phyloP scores from a whole-genome alignment of 2,797 vertebrate species.

The Hirundo rustica region DNA sequence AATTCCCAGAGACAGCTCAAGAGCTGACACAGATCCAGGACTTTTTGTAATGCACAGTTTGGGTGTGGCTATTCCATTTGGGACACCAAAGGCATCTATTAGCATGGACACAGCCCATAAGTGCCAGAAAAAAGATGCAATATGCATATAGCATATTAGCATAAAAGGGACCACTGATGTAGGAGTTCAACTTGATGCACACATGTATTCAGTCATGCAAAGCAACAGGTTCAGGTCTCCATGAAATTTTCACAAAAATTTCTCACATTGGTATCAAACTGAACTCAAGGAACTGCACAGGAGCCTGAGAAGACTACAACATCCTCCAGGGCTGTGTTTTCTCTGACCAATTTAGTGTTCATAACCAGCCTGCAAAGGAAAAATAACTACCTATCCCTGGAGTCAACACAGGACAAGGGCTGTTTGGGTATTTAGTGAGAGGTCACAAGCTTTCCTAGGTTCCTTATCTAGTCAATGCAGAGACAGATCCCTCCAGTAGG shows the following conservation, averaged over 20 bases:
- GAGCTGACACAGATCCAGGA: neutral
- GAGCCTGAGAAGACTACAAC: neutral
- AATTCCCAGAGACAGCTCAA: neutral
- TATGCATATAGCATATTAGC: neutral
- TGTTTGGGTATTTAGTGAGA: neutral
- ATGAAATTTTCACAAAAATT: neutral
- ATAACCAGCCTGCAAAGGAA: neutral
- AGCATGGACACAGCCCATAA: neutral
- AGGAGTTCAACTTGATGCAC: neutral
- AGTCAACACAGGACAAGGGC: neutral
- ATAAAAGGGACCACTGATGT: neutral
- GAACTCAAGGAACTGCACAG: neutral
- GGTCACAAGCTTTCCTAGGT: neutral
- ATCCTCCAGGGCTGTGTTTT: neutral
- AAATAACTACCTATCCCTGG: neutral
- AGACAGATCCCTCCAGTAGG: neutral
- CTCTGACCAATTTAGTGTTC: neutral
- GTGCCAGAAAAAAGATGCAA: neutral
- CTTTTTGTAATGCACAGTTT: neutral
- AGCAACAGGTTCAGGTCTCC: neutral
- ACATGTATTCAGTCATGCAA: fast-evolving
- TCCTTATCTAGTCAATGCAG: neutral
- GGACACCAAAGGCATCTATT: neutral
- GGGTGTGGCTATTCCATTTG: neutral
- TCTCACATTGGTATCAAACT: neutral